Evolutionary conservation across 2,113 vertebrate genomes (phyloP).

Genomic region (Maccullochella peelii): DNA sequence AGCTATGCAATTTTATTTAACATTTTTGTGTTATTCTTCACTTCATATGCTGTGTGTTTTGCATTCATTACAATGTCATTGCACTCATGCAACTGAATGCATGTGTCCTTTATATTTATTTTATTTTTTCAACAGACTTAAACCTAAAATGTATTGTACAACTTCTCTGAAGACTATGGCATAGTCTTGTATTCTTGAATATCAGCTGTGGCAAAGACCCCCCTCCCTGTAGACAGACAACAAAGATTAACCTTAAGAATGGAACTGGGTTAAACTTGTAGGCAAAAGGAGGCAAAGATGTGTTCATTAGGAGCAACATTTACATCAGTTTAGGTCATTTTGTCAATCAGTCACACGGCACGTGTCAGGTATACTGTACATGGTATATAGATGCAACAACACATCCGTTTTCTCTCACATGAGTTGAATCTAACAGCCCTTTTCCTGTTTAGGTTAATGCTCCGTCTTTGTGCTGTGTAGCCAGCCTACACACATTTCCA

Average conservation of each 20-base stretch:
- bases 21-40: not conserved
- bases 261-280: not conserved
- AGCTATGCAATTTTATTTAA: not conserved
- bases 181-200: not conserved
- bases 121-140: not conserved
- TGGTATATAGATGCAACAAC: not conserved
- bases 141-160: slow-evolving; percentile 3
- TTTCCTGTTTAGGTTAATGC: not conserved
- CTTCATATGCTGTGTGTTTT: not conserved
- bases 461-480: not conserved
- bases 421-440: not conserved
- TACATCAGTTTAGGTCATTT: not conserved
- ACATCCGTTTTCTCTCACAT: not conserved
- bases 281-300: not conserved
- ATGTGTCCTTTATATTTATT: not conserved
- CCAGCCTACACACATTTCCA: not conserved
- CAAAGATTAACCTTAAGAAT: not conserved
- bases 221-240: not conserved
- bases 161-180: not conserved
- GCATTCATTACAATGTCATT: not conserved
- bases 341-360: slow-evolving; percentile 5
- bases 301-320: not conserved
- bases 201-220: not conserved
- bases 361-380: not conserved
- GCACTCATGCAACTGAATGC: not conserved